Evolutionary conservation across 1,140 invertebrate genomes (phyloP), one percentile per base, ranked within the genome.

Genomic region (Bombus huntii): DNA sequence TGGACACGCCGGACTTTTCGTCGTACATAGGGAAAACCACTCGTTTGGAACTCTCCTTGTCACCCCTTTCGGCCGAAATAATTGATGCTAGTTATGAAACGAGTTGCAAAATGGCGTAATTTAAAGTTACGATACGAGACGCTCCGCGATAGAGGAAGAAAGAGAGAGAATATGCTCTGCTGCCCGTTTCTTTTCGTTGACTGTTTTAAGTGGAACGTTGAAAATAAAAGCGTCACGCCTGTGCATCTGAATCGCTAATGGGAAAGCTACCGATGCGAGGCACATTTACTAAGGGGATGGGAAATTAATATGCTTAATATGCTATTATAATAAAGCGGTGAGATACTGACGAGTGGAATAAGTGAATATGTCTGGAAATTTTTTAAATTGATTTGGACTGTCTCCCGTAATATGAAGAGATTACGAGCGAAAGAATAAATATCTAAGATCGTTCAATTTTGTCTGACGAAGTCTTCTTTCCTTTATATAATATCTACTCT

Each of bases 11-110:
- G 65, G 83, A 84, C 47, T 84, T 80, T 79, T 85, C 83, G 68
- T 72, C 62, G 74, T 68, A 34, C 76, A 78, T 78, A 78, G 44
- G 68, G 68, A 65, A 47, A 71, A 72, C 83, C 83, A 80, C 76
- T 80, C 83, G 83, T 85, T 85, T 80, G 83, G 77, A 85, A 85
- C 83, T 85, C 77, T 80, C 42, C 83, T 85, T 85, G 83, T 85
- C 83, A 72, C 83, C 80, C 82, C 68, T 80, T 85, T 80, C 68
- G 68, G 53, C 75, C 39, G 83, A 80, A 85, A 85, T 85, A 85
- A 85, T 85, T 85, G 83, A 85, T 85, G 83, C 83, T 72, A 72
- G 83, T 85, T 85, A 85, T 53, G 68, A 80, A 85, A 85, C 83
- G 83, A 85, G 83, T 85, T 80, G 83, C 77, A 85, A 80, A 85